Conservation (phyloP, 2,797 vertebrate species). For the Chelidonichthys spinosus region DNA sequence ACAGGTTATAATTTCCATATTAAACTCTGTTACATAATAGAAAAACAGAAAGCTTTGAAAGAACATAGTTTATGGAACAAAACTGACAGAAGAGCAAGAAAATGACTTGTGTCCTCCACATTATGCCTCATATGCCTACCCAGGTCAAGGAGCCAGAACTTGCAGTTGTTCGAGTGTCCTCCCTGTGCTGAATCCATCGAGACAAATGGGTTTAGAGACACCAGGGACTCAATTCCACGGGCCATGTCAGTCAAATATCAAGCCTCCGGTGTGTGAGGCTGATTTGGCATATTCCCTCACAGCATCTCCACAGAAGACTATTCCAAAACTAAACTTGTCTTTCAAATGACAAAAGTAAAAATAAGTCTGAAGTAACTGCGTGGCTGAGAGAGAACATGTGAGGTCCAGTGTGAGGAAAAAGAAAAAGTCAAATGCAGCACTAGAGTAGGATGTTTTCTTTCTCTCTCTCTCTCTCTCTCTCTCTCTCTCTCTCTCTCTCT, state of each 20-base stretch:
- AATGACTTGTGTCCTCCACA: background rate
- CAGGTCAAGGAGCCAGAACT: conserved; percentile 86
- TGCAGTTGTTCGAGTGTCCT: conserved; percentile 81
- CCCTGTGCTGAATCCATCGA: conserved; percentile 78
- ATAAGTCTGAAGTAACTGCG: conserved; percentile 1
- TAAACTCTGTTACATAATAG: background rate
- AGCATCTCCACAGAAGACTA: conserved; percentile 44
- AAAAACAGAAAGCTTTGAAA: background rate
- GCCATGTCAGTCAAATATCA: conserved; percentile 72
- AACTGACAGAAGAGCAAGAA: background rate
- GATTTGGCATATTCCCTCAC: conserved; percentile 42
- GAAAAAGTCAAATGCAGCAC: conserved; percentile 71
- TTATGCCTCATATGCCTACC: conserved; percentile 69
- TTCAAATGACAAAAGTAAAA: conserved; percentile 10
- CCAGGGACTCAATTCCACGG: conserved; percentile 78
- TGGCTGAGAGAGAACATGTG: conserved; percentile 25
- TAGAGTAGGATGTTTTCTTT: conserved; percentile 66
- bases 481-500: background rate
- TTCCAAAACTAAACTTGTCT: conserved; percentile 4
- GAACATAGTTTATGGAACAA: background rate
- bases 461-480: conserved; percentile 58
- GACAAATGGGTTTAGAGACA: conserved; percentile 77
- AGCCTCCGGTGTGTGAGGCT: background rate
- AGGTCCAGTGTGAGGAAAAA: conserved; percentile 50
- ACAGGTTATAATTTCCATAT: background rate